Base-by-base conservation (phyloP, 2,797 vertebrate genomes). In the Florisuga fusca region DNA sequence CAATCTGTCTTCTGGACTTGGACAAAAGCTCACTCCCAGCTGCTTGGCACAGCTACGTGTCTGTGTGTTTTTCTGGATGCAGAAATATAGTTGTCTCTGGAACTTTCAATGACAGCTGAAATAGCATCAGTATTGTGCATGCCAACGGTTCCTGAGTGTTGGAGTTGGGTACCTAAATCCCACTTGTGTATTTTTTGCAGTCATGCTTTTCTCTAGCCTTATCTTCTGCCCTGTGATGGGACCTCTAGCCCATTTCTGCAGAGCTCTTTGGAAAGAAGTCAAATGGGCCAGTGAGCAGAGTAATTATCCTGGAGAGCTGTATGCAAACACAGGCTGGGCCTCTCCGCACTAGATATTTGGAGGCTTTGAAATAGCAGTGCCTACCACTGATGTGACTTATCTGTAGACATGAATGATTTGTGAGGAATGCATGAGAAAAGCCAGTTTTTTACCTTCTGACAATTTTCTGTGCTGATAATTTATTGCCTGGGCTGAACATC, bases 91-190 rank as follows among this genome's bases (percentile, higher is more conserved):
- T 29, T 71, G 53, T 75, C 34, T n/a, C 57, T 23, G 73, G 36
- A 29, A 33, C 86, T 57, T 64, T 2, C 8, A 15, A 7, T 19
- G 53, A 4, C 48, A 43, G 82, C 41, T 45, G 72, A 41, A 61
- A 68, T 41, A 27, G 25, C 1, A 0, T 34, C 7, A n/a, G n/a
- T n/a, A n/a, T n/a, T n/a, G n/a, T n/a, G n/a, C n/a, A n/a, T n/a
- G n/a, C n/a, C n/a, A n/a, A n/a, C n/a, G n/a, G n/a, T 26, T 22
- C 29, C 55, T 20, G 15, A 31, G 4, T 13, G 34, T 25, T 58
- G 27, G 27, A n/a, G 45, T 9, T 68, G 38, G 0, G 0, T n/a
- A 23, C 23, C 27, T 57, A 29, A 51, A 12, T 38, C 16, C 45
- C 8, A 2, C 41, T 34, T 9, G 3, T 4, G 12, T 4, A 4